phyloP scores from a whole-genome alignment of 2,797 vertebrate genomes.

The Cyprinella venusta region DNA sequence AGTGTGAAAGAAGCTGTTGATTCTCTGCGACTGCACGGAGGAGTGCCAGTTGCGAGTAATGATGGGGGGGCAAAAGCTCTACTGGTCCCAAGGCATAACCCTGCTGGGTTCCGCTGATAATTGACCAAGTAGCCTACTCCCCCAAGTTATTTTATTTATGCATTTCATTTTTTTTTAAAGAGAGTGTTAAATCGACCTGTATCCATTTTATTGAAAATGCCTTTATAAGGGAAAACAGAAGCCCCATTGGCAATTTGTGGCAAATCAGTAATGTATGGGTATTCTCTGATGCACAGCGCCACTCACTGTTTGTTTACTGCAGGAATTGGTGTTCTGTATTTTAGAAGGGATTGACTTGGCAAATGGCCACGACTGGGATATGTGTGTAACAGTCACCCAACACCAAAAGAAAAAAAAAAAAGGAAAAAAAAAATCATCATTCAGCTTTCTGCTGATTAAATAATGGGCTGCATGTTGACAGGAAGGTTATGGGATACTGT shows the following conservation, averaged over 20 bases:
- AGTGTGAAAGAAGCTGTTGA: constrained; percentile 72
- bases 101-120: constrained; percentile 46
- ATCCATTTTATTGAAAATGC: neutral
- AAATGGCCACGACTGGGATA: constrained; percentile 26
- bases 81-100: constrained; percentile 45
- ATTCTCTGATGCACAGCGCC: constrained; percentile 58
- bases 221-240: neutral
- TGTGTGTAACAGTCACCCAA: constrained; percentile 9
- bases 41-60: constrained; percentile 73
- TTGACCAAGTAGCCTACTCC: constrained; percentile 3
- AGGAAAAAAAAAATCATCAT: constrained; percentile 12
- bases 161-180: constrained; percentile 30
- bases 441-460: constrained; percentile 34
- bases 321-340: constrained; percentile 4
- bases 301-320: constrained; percentile 49
- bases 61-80: constrained; percentile 49
- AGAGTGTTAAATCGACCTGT: neutral
- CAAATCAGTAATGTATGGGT: neutral
- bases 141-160: constrained; percentile 27
- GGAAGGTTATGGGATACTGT: constrained; percentile 10
- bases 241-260: neutral
- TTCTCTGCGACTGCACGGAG: constrained; percentile 73
- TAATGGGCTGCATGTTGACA: constrained; percentile 23
- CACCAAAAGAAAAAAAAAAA: constrained; percentile 36
- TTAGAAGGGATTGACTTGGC: constrained; percentile 34